A percentile compares a stretch with the other conserved stretches of the same genome.
Conservation (phyloP, 2,113 vertebrate genomes). For the Neoarius graeffei region DNA sequence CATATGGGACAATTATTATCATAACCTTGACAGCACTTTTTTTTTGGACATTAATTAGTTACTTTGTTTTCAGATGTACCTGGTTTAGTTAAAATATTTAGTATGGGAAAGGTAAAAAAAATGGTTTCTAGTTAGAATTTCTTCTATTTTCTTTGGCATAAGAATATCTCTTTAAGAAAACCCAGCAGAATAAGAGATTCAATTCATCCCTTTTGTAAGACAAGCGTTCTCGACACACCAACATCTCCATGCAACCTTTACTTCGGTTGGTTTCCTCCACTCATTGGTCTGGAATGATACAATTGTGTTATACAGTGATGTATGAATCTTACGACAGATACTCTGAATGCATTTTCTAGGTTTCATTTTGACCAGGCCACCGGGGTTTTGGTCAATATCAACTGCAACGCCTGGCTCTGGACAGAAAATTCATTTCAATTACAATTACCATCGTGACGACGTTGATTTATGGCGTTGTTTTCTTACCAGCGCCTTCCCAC, state of each 20-base stretch:
- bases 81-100: background rate
- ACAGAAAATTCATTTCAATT: constrained; percentile 76
- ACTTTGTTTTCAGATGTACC: background rate
- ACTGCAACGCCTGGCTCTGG: constrained; percentile 62
- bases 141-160: background rate
- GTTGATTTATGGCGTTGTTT: constrained; percentile 76
- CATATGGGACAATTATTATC: background rate
- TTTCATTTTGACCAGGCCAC: constrained; percentile 64
- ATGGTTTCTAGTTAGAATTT: background rate
- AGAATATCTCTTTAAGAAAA: constrained; percentile 12
- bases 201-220: background rate
- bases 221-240: constrained; percentile 12
- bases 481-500: constrained; percentile 62
- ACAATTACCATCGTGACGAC: constrained; percentile 71
- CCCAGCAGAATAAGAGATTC: constrained; percentile 8
- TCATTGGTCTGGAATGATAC: constrained; percentile 39
- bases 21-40: background rate
- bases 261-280: constrained; percentile 40
- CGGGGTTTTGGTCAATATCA: constrained; percentile 67
- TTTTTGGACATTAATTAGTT: background rate
- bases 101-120: background rate
- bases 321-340: constrained; percentile 46
- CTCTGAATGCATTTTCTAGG: constrained; percentile 47
- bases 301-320: constrained; percentile 49
- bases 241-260: constrained; percentile 21